phyloP scores from a whole-genome alignment of 2,113 vertebrate genomes.

The Lipophrys pholis region DNA sequence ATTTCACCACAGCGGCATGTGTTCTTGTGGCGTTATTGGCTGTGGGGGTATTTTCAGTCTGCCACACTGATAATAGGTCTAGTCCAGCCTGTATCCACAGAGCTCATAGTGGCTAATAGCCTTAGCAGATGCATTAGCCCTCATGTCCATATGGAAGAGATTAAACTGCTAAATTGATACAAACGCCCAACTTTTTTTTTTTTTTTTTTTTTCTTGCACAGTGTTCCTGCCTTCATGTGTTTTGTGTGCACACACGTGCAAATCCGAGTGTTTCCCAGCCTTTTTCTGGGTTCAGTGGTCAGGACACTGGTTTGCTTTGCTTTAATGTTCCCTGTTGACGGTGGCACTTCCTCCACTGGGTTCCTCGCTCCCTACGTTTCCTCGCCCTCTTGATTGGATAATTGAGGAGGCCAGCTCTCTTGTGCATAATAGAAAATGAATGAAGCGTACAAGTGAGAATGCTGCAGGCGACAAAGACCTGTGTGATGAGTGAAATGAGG shows the following conservation, averaged over 20 bases:
- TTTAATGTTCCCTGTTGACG: constrained; percentile 1
- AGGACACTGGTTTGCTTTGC: constrained; percentile 1
- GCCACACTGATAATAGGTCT: constrained; percentile 63
- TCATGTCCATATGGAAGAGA: constrained; percentile 77
- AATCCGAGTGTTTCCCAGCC: constrained; percentile 1
- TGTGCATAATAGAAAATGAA: constrained; percentile 37
- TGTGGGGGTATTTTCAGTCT: constrained; percentile 42
- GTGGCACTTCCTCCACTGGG: constrained; percentile 16
- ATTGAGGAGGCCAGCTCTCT: constrained; percentile 52
- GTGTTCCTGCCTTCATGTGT: constrained; percentile 5
- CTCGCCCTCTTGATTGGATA: constrained; percentile 43
- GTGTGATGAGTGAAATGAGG: constrained; percentile 50
- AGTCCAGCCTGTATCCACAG: constrained; percentile 55
- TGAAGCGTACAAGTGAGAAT: constrained; percentile 34
- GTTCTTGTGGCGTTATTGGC: constrained; percentile 47
- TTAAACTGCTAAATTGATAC: constrained; percentile 72
- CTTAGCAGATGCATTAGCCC: constrained; percentile 76
- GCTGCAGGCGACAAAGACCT: constrained; percentile 2
- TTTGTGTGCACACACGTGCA: neutral
- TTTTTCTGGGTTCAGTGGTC: neutral
- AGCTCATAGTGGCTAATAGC: constrained; percentile 75
- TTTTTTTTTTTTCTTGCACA: constrained; percentile 28
- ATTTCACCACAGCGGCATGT: neutral
- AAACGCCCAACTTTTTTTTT: constrained; percentile 40
- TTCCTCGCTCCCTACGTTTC: constrained; percentile 4